Conservation (phyloP, 2,113 vertebrate species). For the Thalassoma bifasciatum region DNA sequence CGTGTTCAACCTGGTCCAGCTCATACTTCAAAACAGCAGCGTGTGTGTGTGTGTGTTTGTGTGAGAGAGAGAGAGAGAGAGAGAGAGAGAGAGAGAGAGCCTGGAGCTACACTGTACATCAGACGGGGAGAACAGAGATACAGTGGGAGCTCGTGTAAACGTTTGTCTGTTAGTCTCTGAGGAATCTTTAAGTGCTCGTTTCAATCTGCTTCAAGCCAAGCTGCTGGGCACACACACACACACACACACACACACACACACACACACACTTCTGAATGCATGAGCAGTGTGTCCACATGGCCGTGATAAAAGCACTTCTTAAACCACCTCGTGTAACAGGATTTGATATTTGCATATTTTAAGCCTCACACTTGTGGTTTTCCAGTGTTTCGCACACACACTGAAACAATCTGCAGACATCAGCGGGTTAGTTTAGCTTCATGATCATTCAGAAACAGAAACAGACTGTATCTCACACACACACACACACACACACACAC, state of each 20-base stretch:
- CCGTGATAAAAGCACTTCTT: neutral
- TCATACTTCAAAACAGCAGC: slow-evolving; percentile 21
- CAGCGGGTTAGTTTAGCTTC: no score
- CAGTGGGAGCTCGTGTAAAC: neutral
- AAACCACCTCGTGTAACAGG: neutral
- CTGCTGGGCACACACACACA: slow-evolving; percentile 16
- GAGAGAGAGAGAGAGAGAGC: neutral
- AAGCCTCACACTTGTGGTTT: no score
- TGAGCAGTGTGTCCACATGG: neutral
- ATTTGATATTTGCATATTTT: neutral
- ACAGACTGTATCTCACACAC: no score
- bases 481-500: no score
- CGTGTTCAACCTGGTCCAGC: slow-evolving; percentile 35
- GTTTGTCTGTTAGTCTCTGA: slow-evolving; percentile 42
- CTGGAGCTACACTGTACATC: slow-evolving; percentile 26
- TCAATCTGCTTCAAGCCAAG: slow-evolving; percentile 39
- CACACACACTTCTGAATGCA: neutral
- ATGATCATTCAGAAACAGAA: no score
- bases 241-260: no score
- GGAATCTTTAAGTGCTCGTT: slow-evolving; percentile 50
- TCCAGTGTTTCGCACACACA: no score
- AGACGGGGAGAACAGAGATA: slow-evolving; percentile 9
- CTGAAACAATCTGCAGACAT: no score
- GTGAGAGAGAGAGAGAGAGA: slow-evolving; percentile 4
- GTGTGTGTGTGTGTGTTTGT: slow-evolving; percentile 37